Evolutionary conservation across 1,140 invertebrate genomes (phyloP), one percentile per base, ranked within the genome.

Genomic region (Dinoponera quadriceps): DNA sequence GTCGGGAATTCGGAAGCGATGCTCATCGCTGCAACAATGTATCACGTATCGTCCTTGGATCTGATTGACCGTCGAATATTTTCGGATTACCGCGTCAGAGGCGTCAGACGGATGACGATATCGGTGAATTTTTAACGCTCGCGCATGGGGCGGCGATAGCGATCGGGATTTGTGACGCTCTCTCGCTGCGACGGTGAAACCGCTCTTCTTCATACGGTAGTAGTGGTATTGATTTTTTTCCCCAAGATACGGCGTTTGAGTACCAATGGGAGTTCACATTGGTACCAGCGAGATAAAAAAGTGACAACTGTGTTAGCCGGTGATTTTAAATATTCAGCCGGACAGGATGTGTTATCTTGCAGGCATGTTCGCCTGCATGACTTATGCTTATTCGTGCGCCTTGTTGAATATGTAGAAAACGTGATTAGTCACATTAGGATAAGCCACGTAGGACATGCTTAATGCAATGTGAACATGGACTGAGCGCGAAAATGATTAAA

Each of bases 61-160:
- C 33, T 27, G 75, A 78, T 78, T 44, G 51, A 57, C 38, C 22
- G 33, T 77, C 27, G 60, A 69, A 80, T 80, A 80, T 71, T 80
- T 69, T 71, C 25, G 33, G 25, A 80, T 80, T 48, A 78, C 14
- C 16, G 13, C 25, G 25, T 69, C 49, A 11, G 20, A 18, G 18
- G 54, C n/a, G n/a, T n/a, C n/a, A 57, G 65, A 75, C 44, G n/a
- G 44, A 62, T 49, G 72, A 57, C 22, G 49, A 20, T n/a, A n/a
- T 29, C 44, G 49, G 27, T 20, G 27, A 66, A 44, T 38, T 11
- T 68, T 25, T 22, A 44, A 59, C 54, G 7, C 55, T 68, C 29
- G 29, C 38, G 51, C 44, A 16, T 18, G 4, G 27, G 1, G 29
- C 27, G 4, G 18, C 13, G 3, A 44, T 49, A 22, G 29, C 38